These are phyloP conservation scores for Pseudochromis fuscus DNA, from an alignment of 2,797 vertebrate species.

Conservation along the genomic window DNA sequence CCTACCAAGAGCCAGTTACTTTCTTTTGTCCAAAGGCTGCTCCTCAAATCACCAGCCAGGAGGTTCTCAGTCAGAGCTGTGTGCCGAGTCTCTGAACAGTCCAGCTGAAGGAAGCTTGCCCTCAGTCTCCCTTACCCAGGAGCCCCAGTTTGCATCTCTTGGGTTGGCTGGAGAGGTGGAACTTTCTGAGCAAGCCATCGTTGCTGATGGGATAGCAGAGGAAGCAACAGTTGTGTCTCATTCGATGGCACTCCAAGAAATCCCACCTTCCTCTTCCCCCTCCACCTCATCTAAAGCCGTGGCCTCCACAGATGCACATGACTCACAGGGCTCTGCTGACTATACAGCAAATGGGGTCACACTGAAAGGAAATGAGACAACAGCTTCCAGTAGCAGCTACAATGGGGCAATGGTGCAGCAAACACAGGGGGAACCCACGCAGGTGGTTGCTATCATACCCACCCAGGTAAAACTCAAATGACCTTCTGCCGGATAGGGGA, in stretches of 20 bases:
- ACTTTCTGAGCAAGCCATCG: constrained; percentile 85
- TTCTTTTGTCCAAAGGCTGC: constrained; percentile 89
- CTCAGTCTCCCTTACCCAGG: constrained; percentile 67
- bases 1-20: constrained; percentile 93
- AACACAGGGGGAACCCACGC: constrained; percentile 77
- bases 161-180: constrained; percentile 81
- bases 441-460: constrained; percentile 83
- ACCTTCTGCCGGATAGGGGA: not conserved
- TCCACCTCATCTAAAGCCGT: constrained; percentile 37
- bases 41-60: constrained; percentile 81
- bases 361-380: constrained; percentile 82
- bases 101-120: constrained; percentile 40
- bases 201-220: constrained; percentile 84
- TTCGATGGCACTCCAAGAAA: constrained; percentile 77
- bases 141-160: constrained; percentile 75
- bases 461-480: constrained; percentile 73
- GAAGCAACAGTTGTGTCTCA: constrained; percentile 69
- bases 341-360: constrained; percentile 76
- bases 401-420: constrained; percentile 73
- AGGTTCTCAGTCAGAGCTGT: constrained; percentile 82
- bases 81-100: constrained; percentile 70
- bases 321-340: constrained; percentile 41
- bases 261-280: constrained; percentile 76
- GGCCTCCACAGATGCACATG: constrained; percentile 10
- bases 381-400: constrained; percentile 79